Evolutionary conservation across 2,797 vertebrate species (phyloP).

Genomic region (Sebastes vulpes): DNA sequence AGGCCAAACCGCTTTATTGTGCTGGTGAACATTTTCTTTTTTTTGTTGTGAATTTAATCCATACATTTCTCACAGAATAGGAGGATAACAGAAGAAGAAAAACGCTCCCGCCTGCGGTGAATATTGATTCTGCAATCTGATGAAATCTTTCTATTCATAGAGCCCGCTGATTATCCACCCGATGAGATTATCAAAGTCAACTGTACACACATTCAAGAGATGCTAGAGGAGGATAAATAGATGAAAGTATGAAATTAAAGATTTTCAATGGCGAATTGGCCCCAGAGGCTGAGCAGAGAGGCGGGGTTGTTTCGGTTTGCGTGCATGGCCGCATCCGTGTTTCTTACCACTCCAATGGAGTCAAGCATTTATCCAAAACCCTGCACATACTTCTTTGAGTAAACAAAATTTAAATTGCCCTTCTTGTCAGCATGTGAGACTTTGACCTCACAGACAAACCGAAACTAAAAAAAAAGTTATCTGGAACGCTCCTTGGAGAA

Average conservation of each 20-base stretch:
- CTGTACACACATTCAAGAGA: slow-evolving; percentile 34
- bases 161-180: slow-evolving; percentile 28
- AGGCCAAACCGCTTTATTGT: not conserved
- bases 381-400: not conserved
- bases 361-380: not conserved
- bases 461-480: not conserved
- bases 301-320: not conserved
- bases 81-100: not conserved
- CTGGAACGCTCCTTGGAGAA: slow-evolving; percentile 3
- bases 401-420: slow-evolving; percentile 18
- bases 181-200: slow-evolving; percentile 40
- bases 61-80: slow-evolving; percentile 15
- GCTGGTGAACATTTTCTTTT: not conserved
- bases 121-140: slow-evolving; percentile 46
- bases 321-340: not conserved
- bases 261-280: slow-evolving; percentile 30
- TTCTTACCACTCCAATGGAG: not conserved
- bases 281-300: not conserved
- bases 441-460: slow-evolving; percentile 14
- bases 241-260: slow-evolving; percentile 45
- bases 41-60: not conserved
- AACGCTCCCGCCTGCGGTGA: not conserved
- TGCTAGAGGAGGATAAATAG: slow-evolving; percentile 36
- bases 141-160: slow-evolving; percentile 17
- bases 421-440: not conserved